phyloP scores from a whole-genome alignment of 2,888 invertebrate genomes.

The Andrena hattorfiana region DNA sequence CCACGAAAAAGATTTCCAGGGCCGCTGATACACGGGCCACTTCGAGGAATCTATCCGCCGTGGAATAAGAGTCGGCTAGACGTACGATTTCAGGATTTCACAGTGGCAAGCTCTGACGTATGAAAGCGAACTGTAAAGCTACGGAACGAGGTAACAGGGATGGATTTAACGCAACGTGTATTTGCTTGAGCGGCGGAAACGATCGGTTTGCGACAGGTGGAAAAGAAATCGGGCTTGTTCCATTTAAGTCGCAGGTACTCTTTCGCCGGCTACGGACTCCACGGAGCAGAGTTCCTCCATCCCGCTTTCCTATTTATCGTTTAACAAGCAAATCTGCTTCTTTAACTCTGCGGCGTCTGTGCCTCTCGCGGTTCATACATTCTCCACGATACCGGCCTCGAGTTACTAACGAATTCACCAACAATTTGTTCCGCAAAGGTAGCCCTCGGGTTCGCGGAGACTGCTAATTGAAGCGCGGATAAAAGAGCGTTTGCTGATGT shows the following conservation, averaged over 20 bases:
- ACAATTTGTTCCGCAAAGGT: constrained; percentile 14
- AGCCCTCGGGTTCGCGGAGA: not conserved
- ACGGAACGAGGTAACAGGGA: not conserved
- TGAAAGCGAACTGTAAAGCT: not conserved
- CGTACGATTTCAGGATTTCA: constrained; percentile 27
- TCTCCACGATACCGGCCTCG: not conserved
- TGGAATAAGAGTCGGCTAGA: constrained; percentile 30
- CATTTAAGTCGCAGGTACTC: not conserved
- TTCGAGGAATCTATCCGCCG: constrained; percentile 22
- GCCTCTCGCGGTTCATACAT: not conserved
- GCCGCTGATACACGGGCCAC: constrained; percentile 29
- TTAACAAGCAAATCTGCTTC: too few relatives aligned
- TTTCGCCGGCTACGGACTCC: not conserved
- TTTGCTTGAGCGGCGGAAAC: constrained; percentile 25
- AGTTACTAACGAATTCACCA: not conserved
- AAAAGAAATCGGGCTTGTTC: not conserved
- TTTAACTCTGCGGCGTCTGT: not conserved
- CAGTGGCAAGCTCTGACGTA: constrained; percentile 12
- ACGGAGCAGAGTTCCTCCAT: not conserved
- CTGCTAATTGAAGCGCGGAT: constrained; percentile 11
- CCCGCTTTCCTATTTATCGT: not conserved
- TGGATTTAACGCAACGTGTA: constrained; percentile 1
- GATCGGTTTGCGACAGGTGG: constrained; percentile 2
- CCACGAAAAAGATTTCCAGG: constrained; percentile 43
- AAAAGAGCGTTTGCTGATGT: not conserved